Base-by-base conservation (phyloP, 2,113 vertebrate genomes). In the Nycticorax nycticorax region DNA sequence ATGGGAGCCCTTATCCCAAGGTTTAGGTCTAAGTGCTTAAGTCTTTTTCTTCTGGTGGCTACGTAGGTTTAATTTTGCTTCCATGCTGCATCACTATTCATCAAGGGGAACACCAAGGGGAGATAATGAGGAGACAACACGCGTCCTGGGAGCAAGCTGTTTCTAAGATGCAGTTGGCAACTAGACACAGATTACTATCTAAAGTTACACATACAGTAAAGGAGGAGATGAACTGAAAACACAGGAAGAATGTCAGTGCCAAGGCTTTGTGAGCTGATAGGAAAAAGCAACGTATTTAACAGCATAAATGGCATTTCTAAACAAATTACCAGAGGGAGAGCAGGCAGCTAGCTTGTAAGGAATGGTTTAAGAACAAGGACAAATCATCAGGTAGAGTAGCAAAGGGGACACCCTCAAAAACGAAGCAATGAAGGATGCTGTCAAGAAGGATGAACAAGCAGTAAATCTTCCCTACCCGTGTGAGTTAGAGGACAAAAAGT, bases 311-410 rank as follows among this genome's bases (percentile, higher is more conserved):
- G 35, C 30, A 50, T 17, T 76, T 41, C 45, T 74, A 5, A 81
- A 59, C 14, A 45, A 26, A 20, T 3, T 6, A 45, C 2, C 41
- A 24, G 4, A 35, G 20, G 0, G 0, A 53, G 18, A 48, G 45
- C 28, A 84, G 48, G 30, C 56, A 52, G 35, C 17, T 12, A 24
- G n/a, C 35, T 68, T 26, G 45, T 10, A 48, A 17, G n/a, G 60
- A 41, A 52, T 4, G 52, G 17, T 28, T 52, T 28, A 12, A 35
- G 66, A 27, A 78, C 32, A 35, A 55, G 48, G 59, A 37, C 18
- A 48, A 64, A 55, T 8, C 52, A 39, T 2, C 75, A 63, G 13
- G 16, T 1, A 18, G 21, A 74, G 32, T 3, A 33, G 66, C 8
- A 8, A 69, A 73, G 53, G 1, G 26, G 69, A 20, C 22, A 10